A percentile compares a stretch with the other conserved stretches of the same genome.
phyloP scores from a whole-genome alignment of 2,888 invertebrate genomes.

The Ennomos fuscantarius region DNA sequence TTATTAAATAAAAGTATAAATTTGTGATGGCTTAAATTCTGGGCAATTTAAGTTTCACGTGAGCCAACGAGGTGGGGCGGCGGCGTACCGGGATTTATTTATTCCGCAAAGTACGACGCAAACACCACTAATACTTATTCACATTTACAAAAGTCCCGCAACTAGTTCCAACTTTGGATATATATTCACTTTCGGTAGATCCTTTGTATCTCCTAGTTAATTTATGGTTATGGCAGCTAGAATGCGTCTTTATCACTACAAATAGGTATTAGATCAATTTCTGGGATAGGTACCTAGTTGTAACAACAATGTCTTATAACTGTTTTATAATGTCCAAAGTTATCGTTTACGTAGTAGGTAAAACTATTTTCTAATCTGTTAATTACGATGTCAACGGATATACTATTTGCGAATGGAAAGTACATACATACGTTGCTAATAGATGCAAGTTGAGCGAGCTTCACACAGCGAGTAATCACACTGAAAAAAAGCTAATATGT shows the following conservation, averaged over 20 bases:
- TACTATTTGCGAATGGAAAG: too few species aligned
- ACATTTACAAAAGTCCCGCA: constrained; percentile 30
- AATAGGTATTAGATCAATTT: constrained; percentile 30
- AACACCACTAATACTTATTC: constrained; percentile 30
- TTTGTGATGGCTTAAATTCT: constrained; percentile 20
- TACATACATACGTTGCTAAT: too few species aligned
- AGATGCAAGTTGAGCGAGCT: too few species aligned
- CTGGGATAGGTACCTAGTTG: too few species aligned
- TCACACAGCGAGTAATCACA: too few species aligned
- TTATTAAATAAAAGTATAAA: constrained; percentile 21
- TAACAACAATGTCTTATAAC: too few species aligned
- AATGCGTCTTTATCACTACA: constrained; percentile 12
- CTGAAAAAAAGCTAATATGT: too few species aligned
- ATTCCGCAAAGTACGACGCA: constrained; percentile 29
- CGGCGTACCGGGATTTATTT: constrained; percentile 36
- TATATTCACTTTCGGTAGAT: constrained; percentile 26
- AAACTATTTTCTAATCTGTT: too few species aligned
- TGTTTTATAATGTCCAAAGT: too few species aligned
- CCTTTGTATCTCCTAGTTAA: constrained; percentile 33
- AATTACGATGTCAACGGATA: too few species aligned
- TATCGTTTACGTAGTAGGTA: too few species aligned
- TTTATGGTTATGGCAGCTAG: constrained; percentile 41
- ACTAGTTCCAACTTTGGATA: constrained; percentile 26
- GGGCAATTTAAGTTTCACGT: constrained; percentile 35
- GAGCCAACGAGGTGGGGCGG: constrained; percentile 31